These are phyloP conservation scores for Chionis minor DNA, from an alignment of 2,113 vertebrate species.

Conservation along the genomic window DNA sequence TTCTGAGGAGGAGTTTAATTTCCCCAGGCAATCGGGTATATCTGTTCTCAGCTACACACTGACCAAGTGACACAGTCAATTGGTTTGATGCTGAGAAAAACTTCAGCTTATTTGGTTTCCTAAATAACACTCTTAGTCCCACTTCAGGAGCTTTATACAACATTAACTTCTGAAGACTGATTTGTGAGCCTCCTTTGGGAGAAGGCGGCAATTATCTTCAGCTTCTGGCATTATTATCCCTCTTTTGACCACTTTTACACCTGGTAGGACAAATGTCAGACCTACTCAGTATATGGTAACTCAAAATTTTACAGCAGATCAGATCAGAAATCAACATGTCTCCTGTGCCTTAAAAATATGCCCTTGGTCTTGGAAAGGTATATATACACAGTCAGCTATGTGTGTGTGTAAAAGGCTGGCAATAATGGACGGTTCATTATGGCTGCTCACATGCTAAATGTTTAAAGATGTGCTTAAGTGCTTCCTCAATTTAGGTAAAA, in stretches of 20 bases:
- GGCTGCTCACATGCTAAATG: not conserved
- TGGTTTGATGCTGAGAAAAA: not conserved
- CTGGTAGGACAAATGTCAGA: not conserved
- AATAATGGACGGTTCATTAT: not conserved
- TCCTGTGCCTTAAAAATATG: not conserved
- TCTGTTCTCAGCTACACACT: not conserved
- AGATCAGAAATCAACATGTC: not conserved
- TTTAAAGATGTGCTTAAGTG: not conserved
- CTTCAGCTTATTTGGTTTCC: not conserved
- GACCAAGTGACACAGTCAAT: not conserved
- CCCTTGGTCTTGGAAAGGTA: not conserved
- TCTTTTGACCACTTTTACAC: not conserved
- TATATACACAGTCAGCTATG: not conserved
- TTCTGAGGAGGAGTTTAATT: not conserved
- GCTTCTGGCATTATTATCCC: not conserved
- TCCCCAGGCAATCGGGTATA: not conserved
- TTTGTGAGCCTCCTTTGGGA: not conserved
- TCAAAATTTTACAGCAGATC: not conserved
- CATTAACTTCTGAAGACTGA: conserved; percentile 1
- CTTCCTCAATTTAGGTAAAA: conserved; percentile 1
- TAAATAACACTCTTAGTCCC: not conserved
- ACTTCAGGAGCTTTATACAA: not conserved
- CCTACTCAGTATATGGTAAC: not conserved
- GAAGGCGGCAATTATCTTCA: not conserved
- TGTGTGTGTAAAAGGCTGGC: not conserved